Evolutionary conservation across 2,113 vertebrate genomes (phyloP).

Genomic region (Vulpes ferrilata): DNA sequence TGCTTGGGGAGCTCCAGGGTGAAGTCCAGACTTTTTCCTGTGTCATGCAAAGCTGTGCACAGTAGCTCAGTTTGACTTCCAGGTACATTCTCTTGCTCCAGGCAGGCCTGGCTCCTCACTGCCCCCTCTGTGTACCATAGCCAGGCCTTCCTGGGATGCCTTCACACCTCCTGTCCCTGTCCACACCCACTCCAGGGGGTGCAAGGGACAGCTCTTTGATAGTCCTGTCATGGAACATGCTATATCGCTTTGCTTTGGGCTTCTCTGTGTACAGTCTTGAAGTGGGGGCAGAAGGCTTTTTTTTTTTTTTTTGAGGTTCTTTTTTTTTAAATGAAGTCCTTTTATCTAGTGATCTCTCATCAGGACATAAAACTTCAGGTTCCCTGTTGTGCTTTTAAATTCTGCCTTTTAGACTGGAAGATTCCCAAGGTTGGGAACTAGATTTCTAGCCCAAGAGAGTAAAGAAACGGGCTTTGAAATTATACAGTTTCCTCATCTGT

Average conservation of each 20-base stretch:
- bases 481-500: not conserved
- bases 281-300: not conserved
- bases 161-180: not conserved
- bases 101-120: not conserved
- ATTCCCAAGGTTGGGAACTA: conserved; percentile 23
- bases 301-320: not conserved
- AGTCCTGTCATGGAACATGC: rapidly evolving
- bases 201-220: not conserved
- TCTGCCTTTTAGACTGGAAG: conserved; percentile 8
- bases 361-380: not conserved
- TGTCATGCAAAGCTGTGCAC: not conserved
- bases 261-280: not conserved
- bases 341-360: not conserved
- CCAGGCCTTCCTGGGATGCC: not conserved
- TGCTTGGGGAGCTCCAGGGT: not conserved
- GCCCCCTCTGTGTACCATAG: not conserved
- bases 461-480: not conserved
- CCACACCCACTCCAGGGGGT: not conserved
- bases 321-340: not conserved
- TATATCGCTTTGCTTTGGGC: not conserved
- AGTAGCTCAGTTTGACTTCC: not conserved
- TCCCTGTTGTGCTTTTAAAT: not conserved
- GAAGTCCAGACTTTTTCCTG: not conserved
- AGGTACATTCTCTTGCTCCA: not conserved
- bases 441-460: not conserved